A percentile compares a stretch with the other conserved stretches of the same genome.
Conservation (phyloP, 2,797 vertebrate species). For the Falco novaeseelandiae region DNA sequence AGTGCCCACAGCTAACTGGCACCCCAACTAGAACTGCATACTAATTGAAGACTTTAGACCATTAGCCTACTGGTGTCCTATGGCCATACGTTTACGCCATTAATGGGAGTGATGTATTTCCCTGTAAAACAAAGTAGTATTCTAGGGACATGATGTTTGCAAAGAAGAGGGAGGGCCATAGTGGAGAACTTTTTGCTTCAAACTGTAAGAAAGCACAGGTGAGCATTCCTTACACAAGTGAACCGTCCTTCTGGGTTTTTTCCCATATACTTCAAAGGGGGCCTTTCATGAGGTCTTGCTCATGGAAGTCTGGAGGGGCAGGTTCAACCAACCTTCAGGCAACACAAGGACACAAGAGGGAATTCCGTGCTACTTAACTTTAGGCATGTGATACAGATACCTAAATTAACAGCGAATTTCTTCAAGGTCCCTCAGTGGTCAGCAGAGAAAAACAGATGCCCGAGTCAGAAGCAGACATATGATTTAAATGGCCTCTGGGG, state of each 20-base stretch:
- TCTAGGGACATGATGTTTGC: background rate
- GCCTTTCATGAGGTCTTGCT: background rate
- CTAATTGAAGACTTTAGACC: accelerated
- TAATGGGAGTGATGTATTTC: background rate
- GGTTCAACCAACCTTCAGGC: background rate
- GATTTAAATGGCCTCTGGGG: background rate
- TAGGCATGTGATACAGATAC: background rate
- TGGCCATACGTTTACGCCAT: background rate
- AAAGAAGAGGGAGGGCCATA: background rate
- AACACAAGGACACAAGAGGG: background rate
- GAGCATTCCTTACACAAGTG: background rate
- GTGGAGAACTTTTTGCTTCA: background rate
- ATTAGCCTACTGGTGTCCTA: background rate
- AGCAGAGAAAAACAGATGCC: background rate
- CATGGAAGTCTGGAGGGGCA: background rate
- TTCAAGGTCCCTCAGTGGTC: background rate
- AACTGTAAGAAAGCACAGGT: background rate
- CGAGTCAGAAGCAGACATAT: background rate
- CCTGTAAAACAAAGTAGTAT: background rate
- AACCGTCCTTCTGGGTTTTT: background rate
- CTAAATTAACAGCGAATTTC: background rate
- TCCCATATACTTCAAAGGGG: background rate
- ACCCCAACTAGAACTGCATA: background rate
- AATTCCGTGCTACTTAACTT: background rate
- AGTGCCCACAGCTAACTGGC: background rate